Conservation (phyloP, 2,797 vertebrate species). For the Tragopan temminckii region DNA sequence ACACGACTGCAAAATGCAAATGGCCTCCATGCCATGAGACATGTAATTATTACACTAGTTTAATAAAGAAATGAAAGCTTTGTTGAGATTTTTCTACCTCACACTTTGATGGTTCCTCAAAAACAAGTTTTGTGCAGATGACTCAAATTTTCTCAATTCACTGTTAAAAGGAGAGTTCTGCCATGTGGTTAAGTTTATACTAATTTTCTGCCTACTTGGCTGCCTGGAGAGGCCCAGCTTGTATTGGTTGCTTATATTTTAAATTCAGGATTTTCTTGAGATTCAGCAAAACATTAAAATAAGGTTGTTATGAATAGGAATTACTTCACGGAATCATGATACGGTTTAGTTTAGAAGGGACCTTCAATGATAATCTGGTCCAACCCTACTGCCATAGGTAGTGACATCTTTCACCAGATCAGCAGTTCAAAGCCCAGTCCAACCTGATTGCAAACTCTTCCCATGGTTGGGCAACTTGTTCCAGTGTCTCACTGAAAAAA, state of each 20-base stretch:
- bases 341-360: neutral
- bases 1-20: neutral
- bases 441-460: too few species aligned
- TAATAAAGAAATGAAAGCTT: neutral
- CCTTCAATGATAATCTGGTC: neutral
- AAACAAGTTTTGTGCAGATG: neutral
- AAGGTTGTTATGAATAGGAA: neutral
- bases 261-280: neutral
- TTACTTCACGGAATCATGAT: neutral
- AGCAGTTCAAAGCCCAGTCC: too few species aligned
- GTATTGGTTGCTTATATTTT: neutral
- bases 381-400: too few species aligned
- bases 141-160: neutral
- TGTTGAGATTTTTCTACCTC: neutral
- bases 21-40: neutral
- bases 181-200: neutral
- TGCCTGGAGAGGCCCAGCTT: neutral
- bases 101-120: neutral
- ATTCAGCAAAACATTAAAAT: neutral
- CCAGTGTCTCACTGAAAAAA: too few species aligned
- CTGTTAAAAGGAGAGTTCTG: neutral
- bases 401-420: neutral
- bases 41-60: neutral
- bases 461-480: too few species aligned
- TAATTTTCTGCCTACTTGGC: neutral